These are phyloP conservation scores for Psilanteris sp. DNA, from an alignment of 1,140 invertebrate species.

Conservation along the genomic window DNA sequence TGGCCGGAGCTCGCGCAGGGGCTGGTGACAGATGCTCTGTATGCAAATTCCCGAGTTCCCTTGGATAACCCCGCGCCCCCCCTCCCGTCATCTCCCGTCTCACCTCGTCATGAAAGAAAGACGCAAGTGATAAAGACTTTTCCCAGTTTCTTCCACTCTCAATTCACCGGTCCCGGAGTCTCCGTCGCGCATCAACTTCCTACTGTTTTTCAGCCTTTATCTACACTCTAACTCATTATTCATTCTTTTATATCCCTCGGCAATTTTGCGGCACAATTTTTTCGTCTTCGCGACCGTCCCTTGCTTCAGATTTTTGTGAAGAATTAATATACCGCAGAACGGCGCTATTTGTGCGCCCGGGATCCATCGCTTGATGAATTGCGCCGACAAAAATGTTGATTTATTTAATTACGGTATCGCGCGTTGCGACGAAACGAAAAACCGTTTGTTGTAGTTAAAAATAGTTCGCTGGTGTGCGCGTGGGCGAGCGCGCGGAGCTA, in stretches of 20 bases:
- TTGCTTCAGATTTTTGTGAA: slow-evolving; percentile 2
- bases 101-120: slow-evolving; percentile 49
- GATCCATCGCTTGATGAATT: slow-evolving; percentile 7
- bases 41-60: slow-evolving; percentile 78
- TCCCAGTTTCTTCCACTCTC: slow-evolving; percentile 47
- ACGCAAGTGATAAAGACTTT: slow-evolving; percentile 70
- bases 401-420: background rate
- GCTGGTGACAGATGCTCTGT: slow-evolving; percentile 80
- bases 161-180: slow-evolving; percentile 12
- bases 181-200: slow-evolving; percentile 21
- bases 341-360: slow-evolving; percentile 1
- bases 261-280: slow-evolving; percentile 41
- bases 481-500: too few species aligned
- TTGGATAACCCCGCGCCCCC: slow-evolving; percentile 70
- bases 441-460: too few species aligned
- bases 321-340: slow-evolving; percentile 34
- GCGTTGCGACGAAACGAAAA: too few species aligned
- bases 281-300: slow-evolving; percentile 21
- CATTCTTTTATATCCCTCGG: slow-evolving; percentile 29
- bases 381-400: slow-evolving; percentile 1
- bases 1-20: slow-evolving; percentile 75
- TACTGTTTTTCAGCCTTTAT: slow-evolving; percentile 46
- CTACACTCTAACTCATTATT: slow-evolving; percentile 49
- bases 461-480: too few species aligned
- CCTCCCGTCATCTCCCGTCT: slow-evolving; percentile 30